Base-by-base conservation (phyloP, 2,797 vertebrate genomes). In the Lagodon rhomboides region DNA sequence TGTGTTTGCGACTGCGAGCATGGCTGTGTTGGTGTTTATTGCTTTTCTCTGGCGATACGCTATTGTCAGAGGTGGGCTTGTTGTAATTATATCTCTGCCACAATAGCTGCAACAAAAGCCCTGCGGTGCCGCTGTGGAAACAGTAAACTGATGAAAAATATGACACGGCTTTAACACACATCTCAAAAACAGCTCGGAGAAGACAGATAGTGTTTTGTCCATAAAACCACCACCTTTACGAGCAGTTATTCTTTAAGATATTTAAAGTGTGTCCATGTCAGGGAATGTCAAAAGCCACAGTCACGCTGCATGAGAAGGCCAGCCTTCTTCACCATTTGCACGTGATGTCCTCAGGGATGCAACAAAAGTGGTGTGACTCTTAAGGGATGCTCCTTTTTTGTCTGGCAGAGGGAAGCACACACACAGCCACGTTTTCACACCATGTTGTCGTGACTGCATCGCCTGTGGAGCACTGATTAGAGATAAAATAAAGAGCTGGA, bases 51-150 rank as follows among this genome's bases (percentile, higher is more conserved):
- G 76, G 73, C 55, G 82, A 91, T 85, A 84, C 84, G 73, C 75
- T 88, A 81, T 92, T 87, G 89, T 90, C 91, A 80, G 88, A 92
- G 87, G 89, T 90, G 85, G 88, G 83, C 89, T 88, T 73, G 80
- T 87, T 89, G 84, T 92, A 92, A 94, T 92, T 93, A 93, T 89
- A 88, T 85, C 79, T 84, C 70, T 63, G 56, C 73, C 79, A 88
- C 89, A 92, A 91, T 80, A 84, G 78, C 88, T 55, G 85, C 83
- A 83, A 77, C 65, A 68, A 54, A 75, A 83, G 59, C 79, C 76
- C 80, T 50, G 60, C 22, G 46, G 81, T 75, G 83, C 89, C 83
- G 82, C 87, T 80, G 74, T 84, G 69, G 83, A 90, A 89, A 88
- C 86, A 73, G 68, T 16, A 77, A 88, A 68, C 63, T 61, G 68